These are phyloP conservation scores for Pegoplata infirma DNA, from an alignment of 2,888 invertebrate species.

Conservation along the genomic window DNA sequence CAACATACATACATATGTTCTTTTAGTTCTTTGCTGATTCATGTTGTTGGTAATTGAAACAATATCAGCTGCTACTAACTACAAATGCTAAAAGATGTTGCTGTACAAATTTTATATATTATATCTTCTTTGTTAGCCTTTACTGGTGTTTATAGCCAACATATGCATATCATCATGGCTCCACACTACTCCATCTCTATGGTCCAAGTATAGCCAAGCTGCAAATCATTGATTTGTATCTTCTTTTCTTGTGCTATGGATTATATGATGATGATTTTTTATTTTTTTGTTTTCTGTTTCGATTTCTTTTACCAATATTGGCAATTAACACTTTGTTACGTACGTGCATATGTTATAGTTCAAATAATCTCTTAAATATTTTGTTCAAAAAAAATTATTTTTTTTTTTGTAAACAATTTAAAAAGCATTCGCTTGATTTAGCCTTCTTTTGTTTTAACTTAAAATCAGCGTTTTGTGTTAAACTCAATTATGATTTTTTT, in stretches of 20 bases:
- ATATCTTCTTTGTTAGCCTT: constrained; percentile 34
- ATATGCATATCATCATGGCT: neutral
- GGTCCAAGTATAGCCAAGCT: neutral
- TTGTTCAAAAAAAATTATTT: neutral
- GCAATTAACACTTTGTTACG: constrained; percentile 57
- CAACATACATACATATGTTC: neutral
- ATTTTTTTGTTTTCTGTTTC: neutral
- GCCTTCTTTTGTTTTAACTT: constrained; percentile 16
- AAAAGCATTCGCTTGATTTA: neutral
- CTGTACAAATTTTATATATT: constrained; percentile 41
- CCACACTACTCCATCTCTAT: neutral
- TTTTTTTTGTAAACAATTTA: constrained; percentile 1
- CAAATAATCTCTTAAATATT: constrained; percentile 40
- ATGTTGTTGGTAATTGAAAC: constrained; percentile 57
- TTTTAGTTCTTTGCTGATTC: neutral
- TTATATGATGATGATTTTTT: constrained; percentile 3
- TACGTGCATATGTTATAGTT: constrained; percentile 61
- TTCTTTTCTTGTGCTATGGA: constrained; percentile 9
- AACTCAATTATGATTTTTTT: constrained; percentile 40
- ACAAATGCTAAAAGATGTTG: constrained; percentile 2
- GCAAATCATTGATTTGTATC: constrained; percentile 32
- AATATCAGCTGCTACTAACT: constrained; percentile 51
- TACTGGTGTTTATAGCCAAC: neutral
- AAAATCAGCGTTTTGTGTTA: constrained; percentile 42
- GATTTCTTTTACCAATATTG: constrained; percentile 52